Conservation (phyloP, 2,797 vertebrate species). For the Chromobotia macracanthus region DNA sequence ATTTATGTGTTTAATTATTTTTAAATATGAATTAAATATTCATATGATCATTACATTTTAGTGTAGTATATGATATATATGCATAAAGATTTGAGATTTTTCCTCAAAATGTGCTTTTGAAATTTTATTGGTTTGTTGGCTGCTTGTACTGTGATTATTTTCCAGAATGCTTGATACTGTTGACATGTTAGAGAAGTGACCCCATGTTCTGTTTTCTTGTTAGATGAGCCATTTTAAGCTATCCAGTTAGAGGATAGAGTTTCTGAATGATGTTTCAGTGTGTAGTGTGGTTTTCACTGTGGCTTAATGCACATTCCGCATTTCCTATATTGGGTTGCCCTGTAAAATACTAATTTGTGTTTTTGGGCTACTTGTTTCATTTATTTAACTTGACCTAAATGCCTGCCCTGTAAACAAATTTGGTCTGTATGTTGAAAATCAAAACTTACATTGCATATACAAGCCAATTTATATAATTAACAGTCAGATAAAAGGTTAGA, state of each 20-base stretch:
- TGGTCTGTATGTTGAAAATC: not conserved
- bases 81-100: no score
- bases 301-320: constrained; percentile 16
- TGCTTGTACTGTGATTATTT: not conserved
- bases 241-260: constrained; percentile 17
- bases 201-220: not conserved
- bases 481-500: constrained; percentile 32
- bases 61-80: not conserved
- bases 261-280: constrained; percentile 4
- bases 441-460: not conserved
- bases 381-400: constrained; percentile 8
- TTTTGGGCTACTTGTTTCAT: not conserved
- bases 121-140: not conserved
- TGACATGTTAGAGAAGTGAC: not conserved
- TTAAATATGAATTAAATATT: no score
- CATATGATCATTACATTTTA: not conserved
- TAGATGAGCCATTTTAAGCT: not conserved
- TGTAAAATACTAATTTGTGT: not conserved
- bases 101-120: no score
- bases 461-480: not conserved
- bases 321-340: not conserved
- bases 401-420: not conserved
- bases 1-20: not conserved
- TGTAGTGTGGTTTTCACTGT: not conserved
- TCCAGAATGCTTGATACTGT: not conserved